A percentile compares a stretch with the other conserved stretches of the same genome.
Conservation (phyloP, 2,113 vertebrate genomes). For the Otus sunia region DNA sequence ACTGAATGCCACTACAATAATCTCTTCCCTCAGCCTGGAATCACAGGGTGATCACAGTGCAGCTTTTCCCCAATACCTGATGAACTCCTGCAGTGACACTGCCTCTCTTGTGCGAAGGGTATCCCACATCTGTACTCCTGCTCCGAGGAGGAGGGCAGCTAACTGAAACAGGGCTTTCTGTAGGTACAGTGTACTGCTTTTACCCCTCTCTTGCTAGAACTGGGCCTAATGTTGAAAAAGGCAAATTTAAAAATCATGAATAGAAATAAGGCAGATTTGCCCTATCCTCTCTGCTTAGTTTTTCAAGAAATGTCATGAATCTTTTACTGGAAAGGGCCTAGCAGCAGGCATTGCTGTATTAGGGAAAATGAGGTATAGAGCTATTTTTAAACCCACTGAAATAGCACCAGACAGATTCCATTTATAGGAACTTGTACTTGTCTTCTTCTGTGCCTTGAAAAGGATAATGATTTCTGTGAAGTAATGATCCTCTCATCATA, state of each 20-base stretch:
- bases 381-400: conserved; percentile 71
- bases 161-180: neutral
- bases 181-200: neutral
- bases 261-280: neutral
- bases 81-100: neutral
- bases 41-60: neutral
- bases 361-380: conserved; percentile 46
- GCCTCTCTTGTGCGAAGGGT: neutral
- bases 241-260: neutral
- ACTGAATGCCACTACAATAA: neutral
- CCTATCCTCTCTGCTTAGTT: neutral
- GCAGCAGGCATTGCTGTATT: neutral
- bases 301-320: neutral
- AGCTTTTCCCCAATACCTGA: neutral
- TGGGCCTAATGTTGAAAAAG: neutral
- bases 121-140: neutral
- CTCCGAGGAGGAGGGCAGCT: neutral
- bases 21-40: neutral
- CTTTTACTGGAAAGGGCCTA: conserved; percentile 1
- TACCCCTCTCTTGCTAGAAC: neutral
- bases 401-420: conserved; percentile 61
- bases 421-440: conserved; percentile 63
- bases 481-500: conserved; percentile 52
- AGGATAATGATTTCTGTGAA: conserved; percentile 58
- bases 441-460: conserved; percentile 52